A percentile compares a stretch with the other conserved stretches of the same genome.
Evolutionary conservation across 2,797 vertebrate genomes (phyloP).

Genomic region (Clamator glandarius): DNA sequence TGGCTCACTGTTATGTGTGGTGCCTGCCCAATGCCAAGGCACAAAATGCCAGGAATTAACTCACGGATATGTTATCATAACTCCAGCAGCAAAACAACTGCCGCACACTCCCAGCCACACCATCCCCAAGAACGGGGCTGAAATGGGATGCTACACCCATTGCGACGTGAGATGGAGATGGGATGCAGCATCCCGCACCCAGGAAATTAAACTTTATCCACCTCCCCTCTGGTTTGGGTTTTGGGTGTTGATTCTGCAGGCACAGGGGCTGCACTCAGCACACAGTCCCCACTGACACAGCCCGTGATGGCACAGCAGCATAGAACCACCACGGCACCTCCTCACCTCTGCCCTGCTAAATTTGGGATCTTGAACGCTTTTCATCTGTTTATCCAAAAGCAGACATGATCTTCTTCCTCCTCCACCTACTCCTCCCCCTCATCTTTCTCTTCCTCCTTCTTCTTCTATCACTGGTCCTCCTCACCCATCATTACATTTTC

Average conservation of each 20-base stretch:
- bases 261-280: background rate
- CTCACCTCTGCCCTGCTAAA: background rate
- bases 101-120: background rate
- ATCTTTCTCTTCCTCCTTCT: background rate
- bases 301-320: too few species aligned
- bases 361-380: background rate
- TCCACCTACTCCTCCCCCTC: background rate
- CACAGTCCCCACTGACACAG: background rate
- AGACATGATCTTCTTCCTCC: background rate
- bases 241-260: background rate
- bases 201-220: background rate
- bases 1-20: background rate
- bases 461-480: background rate
- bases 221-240: background rate
- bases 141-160: accelerated
- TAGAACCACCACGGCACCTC: background rate
- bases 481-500: background rate
- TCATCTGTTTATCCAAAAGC: background rate
- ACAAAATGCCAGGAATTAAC: background rate
- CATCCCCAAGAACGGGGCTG: accelerated
- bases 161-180: background rate
- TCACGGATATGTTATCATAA: accelerated
- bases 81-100: background rate
- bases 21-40: background rate
- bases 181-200: background rate